phyloP scores from a whole-genome alignment of 2,113 vertebrate species.

The Ictalurus punctatus region DNA sequence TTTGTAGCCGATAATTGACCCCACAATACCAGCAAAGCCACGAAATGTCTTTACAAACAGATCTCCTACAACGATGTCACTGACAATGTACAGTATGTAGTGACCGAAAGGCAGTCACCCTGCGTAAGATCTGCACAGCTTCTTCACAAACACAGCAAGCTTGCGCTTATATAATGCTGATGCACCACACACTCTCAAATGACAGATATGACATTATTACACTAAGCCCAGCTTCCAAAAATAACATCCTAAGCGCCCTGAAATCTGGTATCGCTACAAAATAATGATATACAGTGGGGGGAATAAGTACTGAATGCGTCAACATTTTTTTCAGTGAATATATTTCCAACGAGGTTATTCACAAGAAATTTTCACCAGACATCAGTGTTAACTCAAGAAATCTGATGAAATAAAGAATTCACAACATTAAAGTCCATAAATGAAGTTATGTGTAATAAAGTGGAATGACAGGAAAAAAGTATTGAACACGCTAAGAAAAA shows the following conservation, averaged over 20 bases:
- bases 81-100: slow-evolving; percentile 11
- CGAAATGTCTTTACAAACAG: slow-evolving; percentile 20
- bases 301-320: too few relatives aligned
- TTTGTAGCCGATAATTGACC: not conserved
- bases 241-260: not conserved
- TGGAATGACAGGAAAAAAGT: too few relatives aligned
- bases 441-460: too few relatives aligned
- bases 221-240: not conserved
- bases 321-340: too few relatives aligned
- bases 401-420: too few relatives aligned
- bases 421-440: too few relatives aligned
- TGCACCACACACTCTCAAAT: not conserved
- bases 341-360: too few relatives aligned
- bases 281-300: not conserved
- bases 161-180: not conserved
- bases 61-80: slow-evolving; percentile 63
- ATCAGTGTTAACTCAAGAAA: too few relatives aligned
- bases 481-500: too few relatives aligned
- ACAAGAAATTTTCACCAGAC: too few relatives aligned
- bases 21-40: not conserved
- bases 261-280: not conserved
- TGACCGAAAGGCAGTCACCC: slow-evolving; percentile 4
- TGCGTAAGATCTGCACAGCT: not conserved
- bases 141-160: not conserved
- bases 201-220: slow-evolving; percentile 9